Evolutionary conservation across 53 echinoderm and acorn worm species (phyloP), one percentile per base, ranked within the genome.

Genomic region (Mesocentrotus franciscanus): DNA sequence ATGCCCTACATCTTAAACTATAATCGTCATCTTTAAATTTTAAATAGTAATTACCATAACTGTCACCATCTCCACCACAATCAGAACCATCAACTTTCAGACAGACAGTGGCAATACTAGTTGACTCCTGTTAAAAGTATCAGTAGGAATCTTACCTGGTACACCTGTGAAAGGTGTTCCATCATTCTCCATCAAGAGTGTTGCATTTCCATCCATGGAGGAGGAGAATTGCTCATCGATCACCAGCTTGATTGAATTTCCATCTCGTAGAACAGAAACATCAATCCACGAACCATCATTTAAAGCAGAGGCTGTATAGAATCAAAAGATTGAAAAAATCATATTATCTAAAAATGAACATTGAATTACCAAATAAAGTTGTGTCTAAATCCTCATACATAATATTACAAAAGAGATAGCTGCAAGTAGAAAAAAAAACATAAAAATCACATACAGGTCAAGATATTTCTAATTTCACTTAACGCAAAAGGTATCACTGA

Each of bases 241-340:
- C 39, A 75, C 93, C 76, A 97, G 92, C 11, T 55, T 61, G 72
- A 96, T 96, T 64, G 60, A 84, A 9, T 85, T 90, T n/a, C 9
- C 78, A 59, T 93, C 84, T n/a, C 97, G 75, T 33, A 92, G 29
- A 74, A 97, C 39, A 93, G 93, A 70, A 34, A 97, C 96, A 66
- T 97, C 96, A 10, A 96, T 95, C 97, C 97, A 97, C 0, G 93
- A 35, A 2, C 97, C 97, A 91, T 90, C 61, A 85, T 96, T 95
- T 27, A 97, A 66, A 71, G 83, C 83, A 93, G 71, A 8, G 78
- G 90, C 97, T 95, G 89, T 2, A 15, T n/a, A 12, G 30, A n/a
- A 24, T 34, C 8, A 11, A 20, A 81, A 35, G 81, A 0, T 34
- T 12, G 39, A 27, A 4, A 71, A 20, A 35, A 34, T 34, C 33